Evolutionary conservation across 2,888 invertebrate species (phyloP), one percentile per base, ranked within the genome.

Genomic region (Xylophagus ater): DNA sequence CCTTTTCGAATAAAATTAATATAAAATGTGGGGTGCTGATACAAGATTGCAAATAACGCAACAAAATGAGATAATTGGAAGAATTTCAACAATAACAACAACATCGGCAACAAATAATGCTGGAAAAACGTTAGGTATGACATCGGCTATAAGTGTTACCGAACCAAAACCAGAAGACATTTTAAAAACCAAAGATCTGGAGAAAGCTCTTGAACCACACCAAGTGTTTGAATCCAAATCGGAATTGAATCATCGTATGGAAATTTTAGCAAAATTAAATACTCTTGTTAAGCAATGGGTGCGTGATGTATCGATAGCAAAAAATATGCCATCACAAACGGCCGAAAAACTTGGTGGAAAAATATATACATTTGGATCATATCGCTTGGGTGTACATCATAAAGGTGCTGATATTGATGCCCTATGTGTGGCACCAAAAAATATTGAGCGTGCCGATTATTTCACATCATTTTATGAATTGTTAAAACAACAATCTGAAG

Each of bases 381-480:
- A n/a, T n/a, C n/a, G n/a, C n/a, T n/a, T n/a, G n/a, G n/a, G n/a
- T n/a, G n/a, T n/a, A 6, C 96, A 96, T 60, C 92, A 92, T 53
- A 82, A 87, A 67, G 97, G 97, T 23, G 97, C 97, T 45, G 98
- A 98, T 72, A 98, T 99, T 54, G 98, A 98, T 70, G 94, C 97
- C 0, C 65, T 99, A 17, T 94, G n/a, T n/a, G n/a, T n/a, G n/a
- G n/a, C n/a, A n/a, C n/a, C n/a, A n/a, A n/a, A n/a, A n/a, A n/a
- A n/a, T 65, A 87, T 98, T 46, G 84, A 87, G 55, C 73, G 97
- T 37, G 67, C 73, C 2, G 98, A 99, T 65, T 98, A 97, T 67
- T 99, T 99, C 66, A 69, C 78, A 10, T 81, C 89, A 1, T 98
- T 98, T 68, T 86, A 84, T 59, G 90, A 96, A 23, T 67, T 92